Conservation (phyloP, 1,140 invertebrate species). For the Rhizoglyphus robini region DNA sequence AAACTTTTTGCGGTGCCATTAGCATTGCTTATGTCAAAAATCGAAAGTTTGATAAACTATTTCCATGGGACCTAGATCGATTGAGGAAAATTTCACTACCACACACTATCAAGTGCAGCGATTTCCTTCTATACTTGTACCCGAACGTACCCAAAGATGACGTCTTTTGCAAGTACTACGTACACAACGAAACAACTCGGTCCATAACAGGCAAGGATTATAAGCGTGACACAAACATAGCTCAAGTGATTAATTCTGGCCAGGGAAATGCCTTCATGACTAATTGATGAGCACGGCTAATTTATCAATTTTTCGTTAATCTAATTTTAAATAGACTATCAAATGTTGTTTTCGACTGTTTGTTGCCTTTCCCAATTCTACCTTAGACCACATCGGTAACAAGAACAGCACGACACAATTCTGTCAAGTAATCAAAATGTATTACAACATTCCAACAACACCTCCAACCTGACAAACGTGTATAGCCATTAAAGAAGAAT, state of each 20-base stretch:
- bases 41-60: slow-evolving; percentile 13
- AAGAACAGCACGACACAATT: too few relatives aligned
- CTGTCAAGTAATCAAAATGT: too few relatives aligned
- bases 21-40: slow-evolving; percentile 34
- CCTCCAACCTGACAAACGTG: too few relatives aligned
- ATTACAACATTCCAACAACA: too few relatives aligned
- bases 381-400: too few relatives aligned
- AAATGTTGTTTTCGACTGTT: too few relatives aligned
- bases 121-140: slow-evolving; percentile 31
- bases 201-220: slow-evolving; percentile 13
- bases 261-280: too few relatives aligned
- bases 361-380: too few relatives aligned
- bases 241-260: neutral
- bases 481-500: too few relatives aligned
- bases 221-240: neutral
- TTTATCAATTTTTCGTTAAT: too few relatives aligned
- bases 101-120: slow-evolving; percentile 33
- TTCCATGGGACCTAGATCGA: slow-evolving; percentile 32
- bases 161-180: slow-evolving; percentile 33
- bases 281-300: too few relatives aligned
- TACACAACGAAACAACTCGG: neutral
- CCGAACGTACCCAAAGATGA: slow-evolving; percentile 33
- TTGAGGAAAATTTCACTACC: slow-evolving; percentile 32
- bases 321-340: too few relatives aligned
- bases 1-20: slow-evolving; percentile 34